A percentile compares a stretch with the other conserved stretches of the same genome.
phyloP scores from a whole-genome alignment of 2,113 vertebrate species.

The Prinia subflava region DNA sequence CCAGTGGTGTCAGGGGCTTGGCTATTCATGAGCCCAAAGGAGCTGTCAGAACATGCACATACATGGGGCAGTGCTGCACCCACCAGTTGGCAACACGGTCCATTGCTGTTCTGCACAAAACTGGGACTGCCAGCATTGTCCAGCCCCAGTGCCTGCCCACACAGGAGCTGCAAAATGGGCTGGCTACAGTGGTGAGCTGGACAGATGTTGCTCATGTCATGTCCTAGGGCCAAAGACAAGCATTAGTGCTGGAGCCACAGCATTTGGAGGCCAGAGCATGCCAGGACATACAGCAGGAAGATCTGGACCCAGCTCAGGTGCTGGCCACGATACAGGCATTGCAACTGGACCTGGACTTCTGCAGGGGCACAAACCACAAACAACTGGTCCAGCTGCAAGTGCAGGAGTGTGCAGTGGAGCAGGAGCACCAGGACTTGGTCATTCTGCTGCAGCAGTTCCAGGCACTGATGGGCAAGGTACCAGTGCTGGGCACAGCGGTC shows the following conservation, averaged over 20 bases:
- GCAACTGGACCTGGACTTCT: slow-evolving; percentile 66
- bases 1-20: not conserved
- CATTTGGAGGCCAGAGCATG: not conserved
- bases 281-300: slow-evolving; percentile 42
- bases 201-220: not conserved
- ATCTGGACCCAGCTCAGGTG: slow-evolving; percentile 39
- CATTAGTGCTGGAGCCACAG: not conserved
- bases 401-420: slow-evolving; percentile 38
- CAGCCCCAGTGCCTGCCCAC: not conserved
- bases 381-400: slow-evolving; percentile 68
- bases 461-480: slow-evolving; percentile 69
- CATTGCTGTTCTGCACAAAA: not conserved
- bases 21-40: not conserved
- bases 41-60: not conserved
- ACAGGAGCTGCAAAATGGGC: not conserved
- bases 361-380: slow-evolving; percentile 32
- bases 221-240: not conserved
- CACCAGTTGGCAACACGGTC: rapidly evolving
- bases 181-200: not conserved
- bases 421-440: slow-evolving; percentile 60
- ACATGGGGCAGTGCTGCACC: not conserved
- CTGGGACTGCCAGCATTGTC: not conserved
- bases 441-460: slow-evolving; percentile 63
- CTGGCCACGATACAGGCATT: slow-evolving; percentile 50
- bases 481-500: rapidly evolving